Evolutionary conservation across 2,888 invertebrate species (phyloP).

Genomic region (Orthosia gothica): DNA sequence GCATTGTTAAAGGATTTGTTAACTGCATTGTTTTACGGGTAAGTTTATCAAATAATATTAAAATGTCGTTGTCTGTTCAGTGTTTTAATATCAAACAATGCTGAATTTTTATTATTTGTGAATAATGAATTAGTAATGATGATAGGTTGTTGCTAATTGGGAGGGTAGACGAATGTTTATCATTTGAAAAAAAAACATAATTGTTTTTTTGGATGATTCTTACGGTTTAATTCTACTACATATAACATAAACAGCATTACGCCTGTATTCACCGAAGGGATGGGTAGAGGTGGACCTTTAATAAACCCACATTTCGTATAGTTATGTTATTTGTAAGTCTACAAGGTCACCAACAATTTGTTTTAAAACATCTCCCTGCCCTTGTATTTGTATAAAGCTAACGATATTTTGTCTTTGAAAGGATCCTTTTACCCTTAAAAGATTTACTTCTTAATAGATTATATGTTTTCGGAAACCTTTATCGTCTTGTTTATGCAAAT

Average conservation of each 20-base stretch:
- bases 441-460: neutral
- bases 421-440: neutral
- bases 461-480: neutral
- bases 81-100: constrained; percentile 26
- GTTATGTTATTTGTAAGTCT: no score
- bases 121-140: constrained; percentile 9
- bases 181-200: neutral
- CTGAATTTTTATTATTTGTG: constrained; percentile 11
- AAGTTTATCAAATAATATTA: constrained; percentile 46
- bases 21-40: constrained; percentile 60
- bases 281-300: no score
- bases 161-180: constrained; percentile 22
- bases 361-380: neutral
- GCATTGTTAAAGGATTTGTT: constrained; percentile 63
- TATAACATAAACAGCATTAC: no score
- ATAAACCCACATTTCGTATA: no score
- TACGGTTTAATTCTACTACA: no score
- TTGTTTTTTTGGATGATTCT: neutral
- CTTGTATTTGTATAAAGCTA: neutral
- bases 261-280: no score
- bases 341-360: no score
- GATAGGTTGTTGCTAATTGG: neutral
- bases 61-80: neutral
- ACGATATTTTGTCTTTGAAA: neutral
- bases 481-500: constrained; percentile 25